Evolutionary conservation across 1,140 invertebrate genomes (phyloP).

Genomic region (Trialeurodes vaporariorum): DNA sequence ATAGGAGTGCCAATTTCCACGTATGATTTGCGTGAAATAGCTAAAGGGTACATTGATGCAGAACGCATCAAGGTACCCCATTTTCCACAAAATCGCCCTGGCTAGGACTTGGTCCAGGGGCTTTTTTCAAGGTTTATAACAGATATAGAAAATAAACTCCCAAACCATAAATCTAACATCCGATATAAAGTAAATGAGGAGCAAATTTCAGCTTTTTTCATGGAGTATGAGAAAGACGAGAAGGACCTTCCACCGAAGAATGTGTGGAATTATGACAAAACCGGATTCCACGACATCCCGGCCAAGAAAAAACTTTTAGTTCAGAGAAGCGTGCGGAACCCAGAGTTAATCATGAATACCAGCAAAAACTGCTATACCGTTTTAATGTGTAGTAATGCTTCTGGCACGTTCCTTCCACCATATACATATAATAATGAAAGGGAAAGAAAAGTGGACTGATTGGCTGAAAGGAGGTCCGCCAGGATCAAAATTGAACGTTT

Average conservation of each 20-base stretch:
- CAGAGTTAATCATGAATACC: conserved; percentile 30
- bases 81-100: no score
- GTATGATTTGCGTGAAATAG: no score
- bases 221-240: conserved; percentile 24
- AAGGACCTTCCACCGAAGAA: conserved; percentile 26
- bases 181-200: conserved; percentile 15
- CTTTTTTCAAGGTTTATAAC: no score
- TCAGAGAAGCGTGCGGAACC: conserved; percentile 28
- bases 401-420: conserved; percentile 26
- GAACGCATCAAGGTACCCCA: no score
- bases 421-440: conserved; percentile 34
- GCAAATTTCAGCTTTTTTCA: conserved; percentile 26
- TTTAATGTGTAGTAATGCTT: conserved; percentile 29
- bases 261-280: conserved; percentile 37
- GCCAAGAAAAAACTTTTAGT: conserved; percentile 30
- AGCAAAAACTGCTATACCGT: conserved; percentile 29
- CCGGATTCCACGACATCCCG: conserved; percentile 35
- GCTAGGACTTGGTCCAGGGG: no score
- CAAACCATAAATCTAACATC: no score
- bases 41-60: no score
- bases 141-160: no score
- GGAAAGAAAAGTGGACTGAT: conserved; percentile 24
- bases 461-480: conserved; percentile 29
- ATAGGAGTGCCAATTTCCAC: no score
- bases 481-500: conserved; percentile 25